Conservation (phyloP, 1,140 invertebrate genomes). For the Diachasma alloeum region DNA sequence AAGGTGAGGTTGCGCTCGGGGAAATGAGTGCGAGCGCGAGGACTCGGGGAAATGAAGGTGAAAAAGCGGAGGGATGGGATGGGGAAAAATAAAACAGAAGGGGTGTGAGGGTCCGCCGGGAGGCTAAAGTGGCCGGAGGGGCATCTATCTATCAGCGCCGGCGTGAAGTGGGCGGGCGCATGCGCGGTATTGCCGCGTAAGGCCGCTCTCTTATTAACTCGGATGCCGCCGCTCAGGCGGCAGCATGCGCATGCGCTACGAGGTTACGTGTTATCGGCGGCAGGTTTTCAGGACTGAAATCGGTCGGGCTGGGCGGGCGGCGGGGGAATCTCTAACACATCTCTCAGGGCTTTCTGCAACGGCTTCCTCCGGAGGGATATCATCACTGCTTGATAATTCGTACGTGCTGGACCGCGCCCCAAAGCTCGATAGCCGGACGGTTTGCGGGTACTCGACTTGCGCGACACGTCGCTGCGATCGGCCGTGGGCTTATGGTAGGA, state of each 20-base stretch:
- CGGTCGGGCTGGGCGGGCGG: background rate
- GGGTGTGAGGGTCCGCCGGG: slow-evolving; percentile 22
- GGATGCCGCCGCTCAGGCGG: slow-evolving; percentile 50
- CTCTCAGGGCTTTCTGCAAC: background rate
- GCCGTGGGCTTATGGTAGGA: background rate
- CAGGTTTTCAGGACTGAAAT: slow-evolving; percentile 1
- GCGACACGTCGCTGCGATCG: background rate
- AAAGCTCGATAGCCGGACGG: slow-evolving; percentile 6
- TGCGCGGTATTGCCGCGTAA: slow-evolving; percentile 63
- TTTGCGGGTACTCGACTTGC: slow-evolving; percentile 5
- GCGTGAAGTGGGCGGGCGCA: slow-evolving; percentile 66
- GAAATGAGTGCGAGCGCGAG: no score
- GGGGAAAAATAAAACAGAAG: slow-evolving; percentile 19
- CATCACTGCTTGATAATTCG: slow-evolving; percentile 25
- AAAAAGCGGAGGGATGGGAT: background rate
- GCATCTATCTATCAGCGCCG: slow-evolving; percentile 67
- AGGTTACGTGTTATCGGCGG: slow-evolving; percentile 39
- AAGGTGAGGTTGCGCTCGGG: background rate
- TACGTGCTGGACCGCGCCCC: slow-evolving; percentile 25
- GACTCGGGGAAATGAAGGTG: background rate
- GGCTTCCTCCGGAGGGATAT: slow-evolving; percentile 13
- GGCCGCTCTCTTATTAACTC: slow-evolving; percentile 66
- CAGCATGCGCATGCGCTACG: slow-evolving; percentile 32
- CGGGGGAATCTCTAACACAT: background rate
- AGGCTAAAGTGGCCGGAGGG: slow-evolving; percentile 48